Base-by-base conservation (phyloP, 2,888 invertebrate species). In the Drosophila testacea region DNA sequence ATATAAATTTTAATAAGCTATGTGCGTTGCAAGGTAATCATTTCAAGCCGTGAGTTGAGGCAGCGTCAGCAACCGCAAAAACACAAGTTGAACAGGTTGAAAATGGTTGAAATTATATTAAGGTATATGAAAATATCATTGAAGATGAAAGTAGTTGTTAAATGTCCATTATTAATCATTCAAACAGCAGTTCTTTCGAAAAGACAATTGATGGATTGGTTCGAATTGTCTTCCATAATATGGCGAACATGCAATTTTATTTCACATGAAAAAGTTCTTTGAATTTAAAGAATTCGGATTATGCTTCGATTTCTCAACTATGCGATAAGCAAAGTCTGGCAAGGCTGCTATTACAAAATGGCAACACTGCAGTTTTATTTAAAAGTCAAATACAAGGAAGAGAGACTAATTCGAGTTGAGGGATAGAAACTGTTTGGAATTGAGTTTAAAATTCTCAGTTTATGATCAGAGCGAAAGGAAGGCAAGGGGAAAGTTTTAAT, bases 1-100 rank as follows among this genome's bases (percentile, higher is more conserved):
- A 73, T 73, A 76, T 76, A 44, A 16, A 69, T 79, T 76, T 79
- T 79, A 76, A 76, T 76, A 79, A 79, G 76, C 76, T 39, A 36
- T 11, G 34, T 55, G 42, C 50, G 51, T 59, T 44, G 59, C 56
- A 44, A 63, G 75, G 75, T 48, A 63, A 68, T 51, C 60, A 57
- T 50, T 68, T 48, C 30, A 13, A 32, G 44, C 11, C 32, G 22
- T 11, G 27, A 16, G 32, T 1, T 30, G 32, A 16, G 36, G 41
- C 44, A 42, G 52, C 11, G 10, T 22, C 42, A 44, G 42, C 54
- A 41, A 38, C 54, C 36, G 30, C 67, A 68, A 57, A 36, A 64
- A 42, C 44, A 6, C 34, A 34, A n/a, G 51, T 22, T 68, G 46
- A 34, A n/a, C 13, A 22, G 13, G 28, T n/a, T 16, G n/a, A 59